Evolutionary conservation across 1,140 invertebrate genomes (phyloP).

Genomic region (Araneus ventricosus): DNA sequence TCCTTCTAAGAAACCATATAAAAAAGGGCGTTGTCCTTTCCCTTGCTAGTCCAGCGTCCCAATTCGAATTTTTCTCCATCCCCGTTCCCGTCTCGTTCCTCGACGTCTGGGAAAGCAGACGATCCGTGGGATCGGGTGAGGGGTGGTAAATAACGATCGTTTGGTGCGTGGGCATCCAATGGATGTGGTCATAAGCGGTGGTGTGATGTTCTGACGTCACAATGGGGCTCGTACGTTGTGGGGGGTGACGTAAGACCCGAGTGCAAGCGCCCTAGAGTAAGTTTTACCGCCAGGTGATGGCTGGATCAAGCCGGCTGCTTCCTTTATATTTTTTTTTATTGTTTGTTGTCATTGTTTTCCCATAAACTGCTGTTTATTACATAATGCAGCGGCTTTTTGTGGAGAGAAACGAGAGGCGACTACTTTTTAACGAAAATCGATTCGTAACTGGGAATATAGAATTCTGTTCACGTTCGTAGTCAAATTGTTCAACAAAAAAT

Average conservation of each 20-base stretch:
- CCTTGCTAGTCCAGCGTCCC: not conserved
- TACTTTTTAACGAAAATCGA: too few relatives aligned
- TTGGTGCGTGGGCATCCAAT: conserved; percentile 42
- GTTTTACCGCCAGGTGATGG: not conserved
- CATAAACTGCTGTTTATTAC: not conserved
- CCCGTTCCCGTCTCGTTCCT: not conserved
- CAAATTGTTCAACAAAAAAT: too few relatives aligned
- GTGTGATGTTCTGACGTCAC: conserved; percentile 42
- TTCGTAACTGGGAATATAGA: too few relatives aligned
- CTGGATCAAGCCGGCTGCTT: not conserved
- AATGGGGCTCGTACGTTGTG: conserved; percentile 8
- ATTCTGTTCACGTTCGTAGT: too few relatives aligned
- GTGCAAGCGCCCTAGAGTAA: not conserved
- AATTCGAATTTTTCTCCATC: not conserved
- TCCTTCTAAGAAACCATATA: not conserved
- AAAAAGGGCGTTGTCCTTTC: not conserved
- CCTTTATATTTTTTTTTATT: not conserved
- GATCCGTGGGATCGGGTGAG: conserved; percentile 2
- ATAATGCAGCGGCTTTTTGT: too few relatives aligned
- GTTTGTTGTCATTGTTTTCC: not conserved
- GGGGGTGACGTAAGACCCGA: conserved; percentile 1
- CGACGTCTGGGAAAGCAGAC: conserved; percentile 27
- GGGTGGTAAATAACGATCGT: conserved; percentile 16
- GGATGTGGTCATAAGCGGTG: not conserved
- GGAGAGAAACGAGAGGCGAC: too few relatives aligned